These are phyloP conservation scores for Epinotia bilunana DNA, from an alignment of 2,888 invertebrate species.

Conservation along the genomic window DNA sequence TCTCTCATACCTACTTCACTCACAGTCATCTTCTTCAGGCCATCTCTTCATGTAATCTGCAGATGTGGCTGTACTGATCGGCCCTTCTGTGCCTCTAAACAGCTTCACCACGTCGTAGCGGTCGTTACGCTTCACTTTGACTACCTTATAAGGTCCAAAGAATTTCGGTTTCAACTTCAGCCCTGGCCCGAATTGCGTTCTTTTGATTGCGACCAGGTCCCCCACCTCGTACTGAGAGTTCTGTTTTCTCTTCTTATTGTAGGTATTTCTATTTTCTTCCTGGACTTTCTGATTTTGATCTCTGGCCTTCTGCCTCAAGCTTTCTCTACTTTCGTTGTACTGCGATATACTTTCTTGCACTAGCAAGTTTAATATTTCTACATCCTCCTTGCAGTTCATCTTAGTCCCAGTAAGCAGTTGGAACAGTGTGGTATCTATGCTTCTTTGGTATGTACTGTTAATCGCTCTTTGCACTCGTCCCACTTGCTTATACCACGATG, in stretches of 20 bases:
- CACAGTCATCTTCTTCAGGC: constrained; percentile 8
- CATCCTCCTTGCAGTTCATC: constrained; percentile 39
- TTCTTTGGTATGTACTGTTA: constrained; percentile 35
- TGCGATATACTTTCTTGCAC: constrained; percentile 11
- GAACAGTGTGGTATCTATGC: constrained; percentile 33
- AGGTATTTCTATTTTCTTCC: constrained; percentile 28
- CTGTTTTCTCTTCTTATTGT: constrained; percentile 33
- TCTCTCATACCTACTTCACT: too few species aligned
- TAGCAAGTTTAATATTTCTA: constrained; percentile 26
- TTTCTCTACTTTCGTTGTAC: constrained; percentile 18
- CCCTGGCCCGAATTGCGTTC: constrained; percentile 14
- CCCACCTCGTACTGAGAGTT: constrained; percentile 25
- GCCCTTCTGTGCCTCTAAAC: neutral
- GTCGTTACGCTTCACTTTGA: constrained; percentile 10
- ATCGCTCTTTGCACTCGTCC: too few species aligned
- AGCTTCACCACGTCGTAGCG: constrained; percentile 8
- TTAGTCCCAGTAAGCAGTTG: constrained; percentile 33
- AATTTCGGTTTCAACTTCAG: constrained; percentile 13
- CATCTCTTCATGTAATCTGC: constrained; percentile 13
- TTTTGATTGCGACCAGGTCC: constrained; percentile 6
- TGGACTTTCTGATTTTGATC: constrained; percentile 27
- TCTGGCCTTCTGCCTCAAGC: constrained; percentile 9
- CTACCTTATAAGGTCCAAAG: constrained; percentile 7
- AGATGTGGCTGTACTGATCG: constrained; percentile 1
- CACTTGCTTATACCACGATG: constrained; percentile 55